phyloP scores from a whole-genome alignment of 2,113 vertebrate genomes.

The Trichomycterus rosablanca region DNA sequence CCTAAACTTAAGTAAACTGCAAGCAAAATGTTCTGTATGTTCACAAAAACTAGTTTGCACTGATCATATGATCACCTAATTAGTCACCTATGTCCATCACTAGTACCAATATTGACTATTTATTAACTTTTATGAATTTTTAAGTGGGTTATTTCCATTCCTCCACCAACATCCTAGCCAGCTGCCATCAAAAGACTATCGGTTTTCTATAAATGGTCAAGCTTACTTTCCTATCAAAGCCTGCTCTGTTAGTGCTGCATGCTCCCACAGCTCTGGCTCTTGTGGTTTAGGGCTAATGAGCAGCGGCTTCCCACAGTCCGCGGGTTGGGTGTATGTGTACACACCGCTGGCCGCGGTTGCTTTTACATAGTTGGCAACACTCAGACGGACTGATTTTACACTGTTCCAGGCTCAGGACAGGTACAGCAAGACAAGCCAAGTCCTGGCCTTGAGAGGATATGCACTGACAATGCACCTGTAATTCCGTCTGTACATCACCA shows the following conservation, averaged over 20 bases:
- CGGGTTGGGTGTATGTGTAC: conserved; percentile 32
- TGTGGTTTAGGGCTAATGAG: conserved; percentile 31
- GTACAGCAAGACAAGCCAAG: conserved; percentile 26
- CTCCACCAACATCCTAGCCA: conserved; percentile 16
- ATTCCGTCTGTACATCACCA: neutral
- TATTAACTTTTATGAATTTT: conserved; percentile 41
- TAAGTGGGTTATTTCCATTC: conserved; percentile 34
- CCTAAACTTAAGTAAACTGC: no score
- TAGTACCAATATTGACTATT: conserved; percentile 34
- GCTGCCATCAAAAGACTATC: conserved; percentile 13
- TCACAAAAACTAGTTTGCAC: no score
- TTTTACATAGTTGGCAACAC: conserved; percentile 19
- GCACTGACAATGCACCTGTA: conserved; percentile 35
- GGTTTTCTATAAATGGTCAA: conserved; percentile 21
- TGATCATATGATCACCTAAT: no score
- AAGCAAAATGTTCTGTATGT: no score
- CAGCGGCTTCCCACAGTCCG: conserved; percentile 37
- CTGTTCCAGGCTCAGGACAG: conserved; percentile 25
- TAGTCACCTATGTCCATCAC: neutral
- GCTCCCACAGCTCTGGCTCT: conserved; percentile 20
- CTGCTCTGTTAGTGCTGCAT: conserved; percentile 17
- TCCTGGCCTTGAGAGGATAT: conserved; percentile 9
- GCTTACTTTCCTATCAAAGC: conserved; percentile 24
- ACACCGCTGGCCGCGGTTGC: conserved; percentile 27
- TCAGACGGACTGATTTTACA: conserved; percentile 32